These are phyloP conservation scores for Protonibea diacanthus DNA, from an alignment of 2,797 vertebrate genomes.

Conservation along the genomic window DNA sequence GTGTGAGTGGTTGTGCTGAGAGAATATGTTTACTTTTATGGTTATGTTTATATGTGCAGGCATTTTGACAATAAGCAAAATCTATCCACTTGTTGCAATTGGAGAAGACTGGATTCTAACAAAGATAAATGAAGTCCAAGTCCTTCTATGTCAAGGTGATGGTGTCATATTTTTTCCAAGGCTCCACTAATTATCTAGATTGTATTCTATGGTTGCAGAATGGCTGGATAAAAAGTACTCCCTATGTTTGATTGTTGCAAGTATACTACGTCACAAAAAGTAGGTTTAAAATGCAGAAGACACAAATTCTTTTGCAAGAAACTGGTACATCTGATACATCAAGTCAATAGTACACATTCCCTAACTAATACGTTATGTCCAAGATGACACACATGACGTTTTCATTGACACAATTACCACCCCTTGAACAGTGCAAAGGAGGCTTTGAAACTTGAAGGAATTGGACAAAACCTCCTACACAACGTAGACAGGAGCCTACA, in stretches of 20 bases:
- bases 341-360: neutral
- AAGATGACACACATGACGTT: neutral
- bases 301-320: neutral
- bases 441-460: neutral
- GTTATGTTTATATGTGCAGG: conserved; percentile 16
- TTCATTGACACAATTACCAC: neutral
- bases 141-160: neutral
- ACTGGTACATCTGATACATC: too few relatives aligned
- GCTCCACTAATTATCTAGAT: conserved; percentile 3
- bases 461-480: neutral
- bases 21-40: conserved; percentile 1
- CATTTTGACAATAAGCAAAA: conserved; percentile 8
- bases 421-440: neutral
- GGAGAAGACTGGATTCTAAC: neutral
- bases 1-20: conserved; percentile 13
- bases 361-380: neutral
- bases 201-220: neutral
- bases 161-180: neutral
- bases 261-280: neutral
- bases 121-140: neutral
- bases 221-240: neutral
- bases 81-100: conserved; percentile 6
- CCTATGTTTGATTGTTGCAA: neutral
- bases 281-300: neutral
- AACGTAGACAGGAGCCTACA: neutral